Base-by-base conservation (phyloP, 2,113 vertebrate genomes). In the Pelmatolapia mariae region DNA sequence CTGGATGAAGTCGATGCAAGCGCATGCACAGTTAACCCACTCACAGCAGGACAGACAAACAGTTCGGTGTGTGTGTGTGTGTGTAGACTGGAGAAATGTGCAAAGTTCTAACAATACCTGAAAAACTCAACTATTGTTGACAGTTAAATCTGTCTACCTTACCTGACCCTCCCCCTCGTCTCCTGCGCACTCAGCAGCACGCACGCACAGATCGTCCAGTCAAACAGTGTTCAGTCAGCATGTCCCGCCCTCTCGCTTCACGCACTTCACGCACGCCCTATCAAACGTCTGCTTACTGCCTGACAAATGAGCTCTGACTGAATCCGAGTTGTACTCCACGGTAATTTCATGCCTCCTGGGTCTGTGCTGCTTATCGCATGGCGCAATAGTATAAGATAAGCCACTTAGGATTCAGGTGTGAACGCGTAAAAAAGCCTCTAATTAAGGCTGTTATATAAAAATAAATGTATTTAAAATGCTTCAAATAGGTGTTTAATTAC, bases 131-230 rank as follows among this genome's bases (percentile, higher is more conserved):
- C 24, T 2, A 82, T 50, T 6, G 16, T n/a, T 78, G 38, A 83
- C 43, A 59, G 8, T 56, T 10, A 8, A 12, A 68, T 29, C 33
- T 71, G 26, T 12, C 18, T 31, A 29, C 6, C 85, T 73, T 90
- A 94, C 89, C 92, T 89, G 86, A 24, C 43, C 80, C 85, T 61
- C 85, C 85, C 89, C 54, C 47, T 68, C 19, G 3, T 33, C 63
- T 66, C 19, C 10, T 89, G 78, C 87, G 53, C 82, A 76, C 10
- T 54, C 24, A 19, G 29, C 80, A 22, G 45, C 81, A 16, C 59
- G 54, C 73, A 10, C 47, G 11, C 52, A 15, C 82, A 26, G 6
- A 82, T 33, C 33, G 26, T 66, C 83, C 87, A 90, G 86, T 80
- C 82, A 89, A 36, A 83, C 78, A 19, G 43, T 82, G 19, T 13